Base-by-base conservation (phyloP, 1,140 invertebrate genomes). In the Leptinotarsa lineolata region DNA sequence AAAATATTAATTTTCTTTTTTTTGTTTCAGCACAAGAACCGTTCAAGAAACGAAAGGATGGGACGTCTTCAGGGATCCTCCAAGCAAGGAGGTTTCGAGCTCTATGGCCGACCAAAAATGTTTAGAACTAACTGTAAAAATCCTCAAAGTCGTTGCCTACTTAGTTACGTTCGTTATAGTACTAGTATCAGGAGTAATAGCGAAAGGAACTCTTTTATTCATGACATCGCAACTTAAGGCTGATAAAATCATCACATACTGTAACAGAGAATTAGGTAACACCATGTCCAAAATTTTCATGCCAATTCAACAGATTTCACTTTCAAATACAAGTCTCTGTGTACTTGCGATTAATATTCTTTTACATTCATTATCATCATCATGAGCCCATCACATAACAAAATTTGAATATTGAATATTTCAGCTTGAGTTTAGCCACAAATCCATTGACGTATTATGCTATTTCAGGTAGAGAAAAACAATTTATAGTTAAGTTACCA, bases 11-110 rank as follows among this genome's bases (percentile, higher is more conserved):
- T 39, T 39, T 39, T 39, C 30, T 24, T 64, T 72, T 20, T 72
- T 78, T 74, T 79, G 72, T 83, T 84, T n/a, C 87, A 96, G 94
- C 81, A 92, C 93, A 84, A 87, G 94, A 77, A 95, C 93, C 60
- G 90, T 94, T 74, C 89, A 90, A 81, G 94, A 96, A 83, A 95
- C 94, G 72, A 96, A 96, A 92, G 94, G 92, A 90, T 97, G 95
- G 95, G 95, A 97, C 88, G 94, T 97, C 16, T 97, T 97, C 86
- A 87, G 95, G 81, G 92, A 95, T 84, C 92, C 95, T 68, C 95
- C 95, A 11, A 91, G 91, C 71, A 95, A 95, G 84, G 90, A 92
- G 80, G 94, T 96, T 84, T 94, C 93, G 74, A 94, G 93, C 66
- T 95, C 94, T 39, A 94, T 94, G 90, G 93, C 93, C 68, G 94